A percentile compares a stretch with the other conserved stretches of the same genome.
Conservation (phyloP, 2,888 invertebrate genomes). For the Peribatodes rhomboidaria region DNA sequence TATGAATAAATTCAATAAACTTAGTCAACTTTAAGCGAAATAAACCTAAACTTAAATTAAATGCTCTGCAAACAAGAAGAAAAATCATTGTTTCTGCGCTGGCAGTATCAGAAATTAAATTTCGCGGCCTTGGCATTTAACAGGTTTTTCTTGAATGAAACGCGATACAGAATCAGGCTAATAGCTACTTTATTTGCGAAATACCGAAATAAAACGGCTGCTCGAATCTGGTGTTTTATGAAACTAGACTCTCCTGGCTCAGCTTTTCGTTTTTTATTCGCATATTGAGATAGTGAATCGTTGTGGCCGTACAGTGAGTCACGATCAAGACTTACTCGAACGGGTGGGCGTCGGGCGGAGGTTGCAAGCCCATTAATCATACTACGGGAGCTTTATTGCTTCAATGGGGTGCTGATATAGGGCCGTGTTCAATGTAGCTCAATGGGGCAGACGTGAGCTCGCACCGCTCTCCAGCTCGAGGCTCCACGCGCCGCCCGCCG, state of each 20-base stretch:
- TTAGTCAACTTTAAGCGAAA: background rate
- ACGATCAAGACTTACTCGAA: slow-evolving; percentile 61
- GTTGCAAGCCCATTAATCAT: slow-evolving; percentile 77
- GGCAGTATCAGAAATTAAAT: slow-evolving; percentile 38
- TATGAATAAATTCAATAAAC: background rate
- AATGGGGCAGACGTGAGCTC: slow-evolving; percentile 56
- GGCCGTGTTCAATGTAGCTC: slow-evolving; percentile 59
- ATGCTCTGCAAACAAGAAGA: slow-evolving; percentile 34
- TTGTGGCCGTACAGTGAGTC: slow-evolving; percentile 54
- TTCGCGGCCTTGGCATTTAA: slow-evolving; percentile 41
- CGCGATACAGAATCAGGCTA: slow-evolving; percentile 37
- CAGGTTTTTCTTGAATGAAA: slow-evolving; percentile 41
- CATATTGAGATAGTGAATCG: slow-evolving; percentile 42
- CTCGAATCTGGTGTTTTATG: slow-evolving; percentile 21
- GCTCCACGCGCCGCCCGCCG: slow-evolving; percentile 14
- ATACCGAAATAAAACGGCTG: slow-evolving; percentile 22
- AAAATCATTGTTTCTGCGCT: slow-evolving; percentile 28
- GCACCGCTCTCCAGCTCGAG: slow-evolving; percentile 10
- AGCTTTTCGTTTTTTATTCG: slow-evolving; percentile 38
- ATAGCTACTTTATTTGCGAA: slow-evolving; percentile 35
- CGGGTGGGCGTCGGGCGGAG: slow-evolving; percentile 69
- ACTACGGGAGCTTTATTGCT: slow-evolving; percentile 76
- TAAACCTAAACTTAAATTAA: background rate
- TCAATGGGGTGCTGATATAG: slow-evolving; percentile 72
- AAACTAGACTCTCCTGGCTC: slow-evolving; percentile 30